A percentile compares a stretch with the other conserved stretches of the same genome.
Conservation (phyloP, 2,797 vertebrate species). For the Bufotes viridis region DNA sequence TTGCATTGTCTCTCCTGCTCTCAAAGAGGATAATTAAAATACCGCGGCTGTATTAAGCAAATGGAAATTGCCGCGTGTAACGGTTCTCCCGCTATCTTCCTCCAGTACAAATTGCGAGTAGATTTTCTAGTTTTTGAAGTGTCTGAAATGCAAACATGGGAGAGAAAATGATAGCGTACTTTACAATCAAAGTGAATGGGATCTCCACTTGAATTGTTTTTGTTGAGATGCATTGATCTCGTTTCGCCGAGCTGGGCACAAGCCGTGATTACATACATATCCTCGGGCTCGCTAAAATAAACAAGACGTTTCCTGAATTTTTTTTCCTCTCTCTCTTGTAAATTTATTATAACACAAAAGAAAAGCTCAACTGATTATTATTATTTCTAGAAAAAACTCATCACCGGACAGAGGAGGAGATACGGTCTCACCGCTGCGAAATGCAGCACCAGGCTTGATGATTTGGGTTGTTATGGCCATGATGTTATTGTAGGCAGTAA, state of each 20-base stretch:
- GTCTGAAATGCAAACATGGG: conserved; percentile 45
- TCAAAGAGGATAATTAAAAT: conserved; percentile 81
- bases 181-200: conserved; percentile 37
- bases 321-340: neutral
- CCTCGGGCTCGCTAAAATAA: conserved; percentile 31
- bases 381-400: neutral
- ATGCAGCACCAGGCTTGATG: neutral
- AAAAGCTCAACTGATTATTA: neutral
- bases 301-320: neutral
- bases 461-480: neutral
- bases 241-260: conserved; percentile 25
- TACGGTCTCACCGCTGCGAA: neutral
- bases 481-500: no score
- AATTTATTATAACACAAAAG: neutral
- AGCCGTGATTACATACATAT: conserved; percentile 45
- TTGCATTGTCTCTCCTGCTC: conserved; percentile 80
- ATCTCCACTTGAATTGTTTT: conserved; percentile 42
- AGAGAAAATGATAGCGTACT: conserved; percentile 34
- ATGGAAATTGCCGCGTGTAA: conserved; percentile 76
- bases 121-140: conserved; percentile 59
- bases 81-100: conserved; percentile 43
- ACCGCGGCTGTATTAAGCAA: conserved; percentile 80
- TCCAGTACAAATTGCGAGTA: conserved; percentile 51
- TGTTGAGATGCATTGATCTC: conserved; percentile 42
- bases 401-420: neutral